Conservation (phyloP, 37 sponge, comb jelly and placozoan species). For the Mnemiopsis leidyi region DNA sequence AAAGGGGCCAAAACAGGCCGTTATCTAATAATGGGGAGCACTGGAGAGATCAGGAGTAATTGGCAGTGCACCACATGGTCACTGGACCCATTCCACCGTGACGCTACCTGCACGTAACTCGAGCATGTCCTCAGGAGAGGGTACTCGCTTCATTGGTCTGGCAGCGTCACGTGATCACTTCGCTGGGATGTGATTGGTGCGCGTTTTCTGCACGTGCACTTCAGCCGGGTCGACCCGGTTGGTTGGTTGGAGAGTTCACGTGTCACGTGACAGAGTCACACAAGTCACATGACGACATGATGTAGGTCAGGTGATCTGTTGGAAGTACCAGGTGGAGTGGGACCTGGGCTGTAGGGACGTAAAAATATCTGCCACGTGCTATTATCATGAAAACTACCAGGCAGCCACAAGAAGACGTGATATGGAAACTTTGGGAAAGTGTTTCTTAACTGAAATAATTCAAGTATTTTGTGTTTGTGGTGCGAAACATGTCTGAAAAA, state of each 20-base stretch:
- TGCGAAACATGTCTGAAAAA: too few species aligned
- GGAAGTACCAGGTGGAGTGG: neutral
- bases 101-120: neutral
- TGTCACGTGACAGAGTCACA: neutral
- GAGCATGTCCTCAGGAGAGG: neutral
- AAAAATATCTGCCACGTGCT: neutral
- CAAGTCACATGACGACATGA: neutral
- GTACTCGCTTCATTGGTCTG: neutral
- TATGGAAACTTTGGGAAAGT: too few species aligned
- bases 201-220: neutral
- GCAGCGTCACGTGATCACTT: neutral
- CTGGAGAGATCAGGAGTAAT: neutral
- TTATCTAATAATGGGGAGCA: neutral
- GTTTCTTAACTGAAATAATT: too few species aligned
- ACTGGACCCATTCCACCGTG: neutral
- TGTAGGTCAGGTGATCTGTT: neutral
- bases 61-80: neutral
- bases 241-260: neutral
- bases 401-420: neutral
- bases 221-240: neutral
- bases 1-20: neutral
- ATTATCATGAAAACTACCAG: neutral
- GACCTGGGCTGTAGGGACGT: neutral
- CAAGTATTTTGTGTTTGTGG: too few species aligned
- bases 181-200: neutral